A percentile compares a stretch with the other conserved stretches of the same genome.
phyloP scores from a whole-genome alignment of 2,113 vertebrate species.

The Donacobius atricapilla region DNA sequence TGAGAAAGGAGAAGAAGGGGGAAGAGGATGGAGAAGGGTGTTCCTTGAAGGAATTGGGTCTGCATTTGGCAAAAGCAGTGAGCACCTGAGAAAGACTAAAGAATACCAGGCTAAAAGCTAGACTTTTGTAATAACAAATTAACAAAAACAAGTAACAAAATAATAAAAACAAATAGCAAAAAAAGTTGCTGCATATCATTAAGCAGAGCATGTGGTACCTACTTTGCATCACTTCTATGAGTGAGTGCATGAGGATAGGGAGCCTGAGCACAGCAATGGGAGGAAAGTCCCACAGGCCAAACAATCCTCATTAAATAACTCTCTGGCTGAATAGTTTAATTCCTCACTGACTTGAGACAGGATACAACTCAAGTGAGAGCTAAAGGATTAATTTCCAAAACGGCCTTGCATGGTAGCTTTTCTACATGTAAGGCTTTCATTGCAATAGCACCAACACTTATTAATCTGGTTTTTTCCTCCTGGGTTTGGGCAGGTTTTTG shows the following conservation, averaged over 20 bases:
- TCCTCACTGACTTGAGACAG: not conserved
- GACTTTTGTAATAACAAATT: not conserved
- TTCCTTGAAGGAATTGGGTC: not conserved
- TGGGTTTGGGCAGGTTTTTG: accelerated
- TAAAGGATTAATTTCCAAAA: not conserved
- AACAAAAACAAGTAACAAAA: not conserved
- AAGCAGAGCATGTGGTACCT: not conserved
- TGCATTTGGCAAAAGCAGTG: not conserved
- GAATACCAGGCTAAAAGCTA: not conserved
- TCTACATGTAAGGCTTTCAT: accelerated
- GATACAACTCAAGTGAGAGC: not conserved
- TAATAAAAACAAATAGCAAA: not conserved
- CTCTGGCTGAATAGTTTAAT: not conserved
- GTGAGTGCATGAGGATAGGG: not conserved
- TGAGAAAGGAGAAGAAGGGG: not conserved
- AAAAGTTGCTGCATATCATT: not conserved
- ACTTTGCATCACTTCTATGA: not conserved
- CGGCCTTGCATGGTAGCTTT: not conserved
- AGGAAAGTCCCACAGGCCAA: not conserved
- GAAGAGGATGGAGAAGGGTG: not conserved
- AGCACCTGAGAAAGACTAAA: not conserved
- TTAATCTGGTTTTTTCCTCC: accelerated
- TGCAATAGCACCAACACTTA: not conserved
- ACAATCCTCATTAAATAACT: not conserved
- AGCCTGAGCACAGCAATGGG: not conserved